Base-by-base conservation (phyloP, 2,888 invertebrate genomes). In the Empis stercorea region DNA sequence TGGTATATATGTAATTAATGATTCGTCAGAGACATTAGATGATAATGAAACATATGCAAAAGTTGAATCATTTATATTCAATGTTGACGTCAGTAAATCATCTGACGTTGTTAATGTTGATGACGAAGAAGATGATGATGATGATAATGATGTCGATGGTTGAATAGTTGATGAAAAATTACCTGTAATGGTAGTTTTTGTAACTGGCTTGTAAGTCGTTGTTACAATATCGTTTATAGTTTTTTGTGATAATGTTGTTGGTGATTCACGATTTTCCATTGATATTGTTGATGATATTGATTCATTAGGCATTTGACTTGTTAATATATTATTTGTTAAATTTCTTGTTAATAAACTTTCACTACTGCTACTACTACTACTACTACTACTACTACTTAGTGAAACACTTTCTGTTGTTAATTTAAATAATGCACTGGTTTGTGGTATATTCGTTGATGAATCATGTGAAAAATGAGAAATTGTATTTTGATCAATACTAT, bases 401-500 rank as follows among this genome's bases (percentile, higher is more conserved):
- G 36, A 13, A 48, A 46, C 16, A 5, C 20, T 20, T 43, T 61
- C 56, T 1, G 64, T 65, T 53, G 64, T 64, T 11, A 61, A 51
- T 49, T 61, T 62, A 37, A 63, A 67, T 17, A 63, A 57, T 1
- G 62, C 56, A 43, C 59, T 64, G 10, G 63, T 63, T 13, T 65
- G 60, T 13, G 66, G 60, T 34, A 61, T 48, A 20, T 4, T 3
- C 23, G 63, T 64, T 38, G 65, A 65, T n/a, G 65, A 59, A 44
- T 69, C 68, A 46, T 67, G 62, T 13, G 59, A 56, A 48, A 63
- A 68, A 54, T 68, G 68, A 16, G 68, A 68, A 50, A 69, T 70
- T 46, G 69, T 70, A 44, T 68, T 70, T 54, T 69, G 67, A 54
- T 70, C 71, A 55, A 70, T 70, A 56, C 67, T 69, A 48, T 70